Percentiles rank a stretch among this genome's conserved stretches.
phyloP scores from a whole-genome alignment of 2,888 invertebrate species.

The Dysmachus trigonus region DNA sequence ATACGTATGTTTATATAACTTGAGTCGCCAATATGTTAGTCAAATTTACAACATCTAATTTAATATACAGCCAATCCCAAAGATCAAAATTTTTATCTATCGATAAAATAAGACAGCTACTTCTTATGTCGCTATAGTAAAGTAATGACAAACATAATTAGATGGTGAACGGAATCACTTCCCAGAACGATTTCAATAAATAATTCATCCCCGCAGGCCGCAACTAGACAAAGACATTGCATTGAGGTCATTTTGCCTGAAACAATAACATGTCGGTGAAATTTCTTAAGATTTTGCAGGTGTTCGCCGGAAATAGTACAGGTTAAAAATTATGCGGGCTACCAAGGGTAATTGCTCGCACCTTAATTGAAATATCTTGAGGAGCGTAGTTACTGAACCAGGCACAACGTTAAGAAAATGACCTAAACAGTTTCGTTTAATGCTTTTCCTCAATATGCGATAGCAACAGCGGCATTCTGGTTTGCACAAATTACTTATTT shows the following conservation, averaged over 20 bases:
- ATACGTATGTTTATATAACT: too few relatives aligned
- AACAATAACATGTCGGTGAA: conserved; percentile 3
- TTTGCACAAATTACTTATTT: neutral
- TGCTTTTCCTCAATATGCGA: neutral
- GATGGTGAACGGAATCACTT: neutral
- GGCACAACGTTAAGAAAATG: neutral
- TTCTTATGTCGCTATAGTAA: neutral
- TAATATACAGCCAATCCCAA: too few relatives aligned
- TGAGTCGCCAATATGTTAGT: too few relatives aligned
- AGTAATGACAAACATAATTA: neutral
- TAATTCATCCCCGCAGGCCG: neutral
- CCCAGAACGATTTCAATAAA: conserved; percentile 33
- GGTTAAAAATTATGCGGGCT: conserved; percentile 19
- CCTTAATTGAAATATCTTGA: neutral
- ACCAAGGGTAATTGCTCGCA: neutral
- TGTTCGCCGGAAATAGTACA: conserved; percentile 14
- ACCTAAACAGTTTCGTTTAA: neutral
- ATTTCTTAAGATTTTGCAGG: conserved; percentile 33
- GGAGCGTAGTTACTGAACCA: neutral
- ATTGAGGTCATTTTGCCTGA: neutral
- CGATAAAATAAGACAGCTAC: too few relatives aligned
- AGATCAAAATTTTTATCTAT: too few relatives aligned
- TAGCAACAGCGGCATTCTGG: neutral
- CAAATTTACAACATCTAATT: too few relatives aligned
- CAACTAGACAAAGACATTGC: conserved; percentile 5